Percentiles rank a stretch among this genome's conserved stretches.
Evolutionary conservation across 2,113 vertebrate genomes (phyloP).

Genomic region (Strix aluco): DNA sequence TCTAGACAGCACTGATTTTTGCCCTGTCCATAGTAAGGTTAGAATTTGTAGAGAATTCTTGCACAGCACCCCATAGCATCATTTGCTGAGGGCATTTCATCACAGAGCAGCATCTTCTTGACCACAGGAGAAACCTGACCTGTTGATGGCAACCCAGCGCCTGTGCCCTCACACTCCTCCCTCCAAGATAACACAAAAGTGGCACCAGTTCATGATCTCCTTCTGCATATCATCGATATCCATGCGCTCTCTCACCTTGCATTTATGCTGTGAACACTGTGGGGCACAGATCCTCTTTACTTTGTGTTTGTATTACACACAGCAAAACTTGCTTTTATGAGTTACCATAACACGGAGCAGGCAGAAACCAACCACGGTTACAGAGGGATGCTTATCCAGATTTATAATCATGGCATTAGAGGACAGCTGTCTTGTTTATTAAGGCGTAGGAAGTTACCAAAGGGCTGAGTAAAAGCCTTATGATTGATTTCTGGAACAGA

Average conservation of each 20-base stretch:
- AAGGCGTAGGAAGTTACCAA: background rate
- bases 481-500: background rate
- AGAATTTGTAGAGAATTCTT: background rate
- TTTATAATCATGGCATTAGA: background rate
- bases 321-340: background rate
- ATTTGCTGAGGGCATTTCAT: background rate
- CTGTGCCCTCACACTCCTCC: background rate
- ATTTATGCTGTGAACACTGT: rapidly evolving
- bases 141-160: background rate
- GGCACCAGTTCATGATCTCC: rapidly evolving
- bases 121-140: background rate
- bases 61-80: background rate
- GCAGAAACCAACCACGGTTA: rapidly evolving
- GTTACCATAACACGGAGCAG: background rate
- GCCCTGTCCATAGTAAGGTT: background rate
- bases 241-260: rapidly evolving
- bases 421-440: background rate
- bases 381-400: background rate
- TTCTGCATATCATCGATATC: background rate
- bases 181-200: background rate
- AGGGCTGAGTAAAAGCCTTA: background rate
- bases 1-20: background rate
- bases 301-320: background rate
- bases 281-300: background rate
- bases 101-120: background rate